A percentile compares a stretch with the other conserved stretches of the same genome.
phyloP scores from a whole-genome alignment of 2,113 vertebrate genomes.

The Eptesicus fuscus region DNA sequence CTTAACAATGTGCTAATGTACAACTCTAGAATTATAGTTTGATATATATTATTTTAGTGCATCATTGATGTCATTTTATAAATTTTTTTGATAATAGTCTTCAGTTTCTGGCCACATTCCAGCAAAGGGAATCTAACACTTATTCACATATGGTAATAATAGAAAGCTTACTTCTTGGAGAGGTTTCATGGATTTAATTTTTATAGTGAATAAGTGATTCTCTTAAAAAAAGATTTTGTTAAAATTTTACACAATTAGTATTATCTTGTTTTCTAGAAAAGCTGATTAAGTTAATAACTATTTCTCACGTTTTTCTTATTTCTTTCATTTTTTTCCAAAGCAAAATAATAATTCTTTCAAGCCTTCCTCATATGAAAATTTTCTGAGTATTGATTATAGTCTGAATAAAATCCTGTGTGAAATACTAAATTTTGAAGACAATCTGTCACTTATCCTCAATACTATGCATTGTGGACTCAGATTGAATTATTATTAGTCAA shows the following conservation, averaged over 20 bases:
- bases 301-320: not conserved
- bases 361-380: not conserved
- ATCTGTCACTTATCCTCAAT: not conserved
- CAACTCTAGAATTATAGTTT: not conserved
- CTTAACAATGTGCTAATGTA: not conserved
- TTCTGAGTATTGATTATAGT: not conserved
- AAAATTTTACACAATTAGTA: not conserved
- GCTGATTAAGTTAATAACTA: not conserved
- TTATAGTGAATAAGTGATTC: not conserved
- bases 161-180: not conserved
- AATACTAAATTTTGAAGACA: not conserved
- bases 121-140: not conserved
- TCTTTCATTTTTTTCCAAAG: not conserved
- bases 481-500: not conserved
- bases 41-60: not conserved
- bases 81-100: not conserved
- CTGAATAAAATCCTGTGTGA: not conserved
- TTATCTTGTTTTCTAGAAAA: not conserved
- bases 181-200: not conserved
- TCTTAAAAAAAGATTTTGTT: not conserved
- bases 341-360: not conserved
- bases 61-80: not conserved
- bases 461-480: not conserved
- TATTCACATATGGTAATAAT: not conserved
- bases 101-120: not conserved